Evolutionary conservation across 53 echinoderm and acorn worm species (phyloP), one percentile per base, ranked within the genome.

Genomic region (Crossaster papposus): DNA sequence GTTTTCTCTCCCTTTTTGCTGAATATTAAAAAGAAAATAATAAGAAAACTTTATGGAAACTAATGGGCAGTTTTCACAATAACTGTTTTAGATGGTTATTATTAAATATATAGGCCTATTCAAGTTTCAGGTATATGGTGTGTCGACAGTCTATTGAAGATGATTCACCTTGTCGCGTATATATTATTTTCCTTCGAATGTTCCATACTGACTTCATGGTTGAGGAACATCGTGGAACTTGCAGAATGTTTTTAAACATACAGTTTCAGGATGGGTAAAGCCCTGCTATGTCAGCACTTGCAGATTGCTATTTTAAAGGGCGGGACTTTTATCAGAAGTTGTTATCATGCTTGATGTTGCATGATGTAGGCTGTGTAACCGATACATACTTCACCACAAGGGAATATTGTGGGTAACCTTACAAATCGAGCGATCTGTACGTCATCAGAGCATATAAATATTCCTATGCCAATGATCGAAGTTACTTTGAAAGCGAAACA

Each of bases 191-290:
- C 24, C 0, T 62, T n/a, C 68, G 68, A n/a, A 68, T 68, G 68
- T 26, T 68, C 68, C 4, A n/a, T 68, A 28, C 28, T 28, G 68
- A 68, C 68, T n/a, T 28, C 68, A 68, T 23, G 68, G 68, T 26
- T 28, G 20, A 68, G 9, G 68, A 26, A 23, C 24, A 58, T 58
- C 58, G 15, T 58, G 12, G 58, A 15, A 58, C 22, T 2, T 11
- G 58, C 58, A 26, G 68, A 68, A 68, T 68, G 68, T 68, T n/a
- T n/a, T 68, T n/a, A 68, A 68, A 68, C 28, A 68, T 26, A 68
- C 68, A 68, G 28, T 26, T n/a, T 68, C 68, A 68, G 28, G 28
- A 68, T 68, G 68, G 68, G 68, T 68, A 68, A n/a, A 11, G 4
- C 28, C 22, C 24, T 20, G 68, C 1, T 23, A 68, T 68, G 68